These are phyloP conservation scores for Nymphalis c-album DNA, from an alignment of 2,888 invertebrate species.

Conservation along the genomic window DNA sequence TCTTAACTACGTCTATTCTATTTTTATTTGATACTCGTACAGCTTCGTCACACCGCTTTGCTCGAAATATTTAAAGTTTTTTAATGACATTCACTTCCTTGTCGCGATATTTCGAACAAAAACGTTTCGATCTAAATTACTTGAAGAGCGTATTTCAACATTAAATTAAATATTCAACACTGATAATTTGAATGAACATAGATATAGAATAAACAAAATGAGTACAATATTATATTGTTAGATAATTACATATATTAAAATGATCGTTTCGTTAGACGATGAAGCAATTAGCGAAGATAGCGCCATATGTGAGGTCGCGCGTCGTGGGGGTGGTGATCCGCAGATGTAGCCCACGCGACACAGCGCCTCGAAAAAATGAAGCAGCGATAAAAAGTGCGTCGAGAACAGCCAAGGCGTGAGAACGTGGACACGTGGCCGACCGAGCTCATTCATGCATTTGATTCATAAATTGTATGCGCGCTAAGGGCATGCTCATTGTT, in stretches of 20 bases:
- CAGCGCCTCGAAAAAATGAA: constrained; percentile 48
- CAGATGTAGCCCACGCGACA: constrained; percentile 68
- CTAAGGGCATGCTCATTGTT: constrained; percentile 47
- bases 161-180: too few species aligned
- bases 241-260: constrained; percentile 35
- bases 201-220: neutral
- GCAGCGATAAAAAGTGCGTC: constrained; percentile 71
- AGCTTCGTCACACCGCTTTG: constrained; percentile 24
- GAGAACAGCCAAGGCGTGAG: constrained; percentile 62
- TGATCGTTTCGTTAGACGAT: constrained; percentile 55
- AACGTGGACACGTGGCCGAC: constrained; percentile 74
- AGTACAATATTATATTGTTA: neutral
- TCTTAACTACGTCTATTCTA: constrained; percentile 59
- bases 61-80: constrained; percentile 37
- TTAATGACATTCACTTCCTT: constrained; percentile 42
- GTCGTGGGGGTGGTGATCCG: constrained; percentile 69
- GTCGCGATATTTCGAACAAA: constrained; percentile 29
- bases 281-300: constrained; percentile 73
- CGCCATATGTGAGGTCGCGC: constrained; percentile 71
- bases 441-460: constrained; percentile 78
- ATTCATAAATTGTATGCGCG: constrained; percentile 72
- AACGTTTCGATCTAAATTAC: constrained; percentile 23
- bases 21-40: constrained; percentile 52
- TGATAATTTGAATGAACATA: neutral
- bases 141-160: constrained; percentile 3